Conservation (phyloP, 2,888 invertebrate genomes). For the Baccha elongata region DNA sequence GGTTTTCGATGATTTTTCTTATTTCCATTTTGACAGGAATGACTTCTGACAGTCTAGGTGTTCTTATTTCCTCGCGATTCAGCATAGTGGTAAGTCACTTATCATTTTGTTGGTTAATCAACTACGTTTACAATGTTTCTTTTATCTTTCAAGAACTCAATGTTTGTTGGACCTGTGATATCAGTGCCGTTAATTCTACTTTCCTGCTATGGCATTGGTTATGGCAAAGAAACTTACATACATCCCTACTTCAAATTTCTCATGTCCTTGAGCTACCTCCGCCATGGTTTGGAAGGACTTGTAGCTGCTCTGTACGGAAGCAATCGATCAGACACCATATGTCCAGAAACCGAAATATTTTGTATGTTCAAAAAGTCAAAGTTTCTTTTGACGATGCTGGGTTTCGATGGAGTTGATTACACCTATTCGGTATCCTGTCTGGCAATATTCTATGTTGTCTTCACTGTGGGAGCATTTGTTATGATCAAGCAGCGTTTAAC, state of each 20-base stretch:
- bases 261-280: conserved; percentile 92
- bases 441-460: conserved; percentile 87
- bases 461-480: conserved; percentile 88
- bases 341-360: conserved; percentile 87
- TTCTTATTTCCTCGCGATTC: conserved; percentile 88
- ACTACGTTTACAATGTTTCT: no score
- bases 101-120: no score
- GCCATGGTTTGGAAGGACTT: conserved; percentile 92
- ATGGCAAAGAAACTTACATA: conserved; percentile 86
- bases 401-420: conserved; percentile 88
- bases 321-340: conserved; percentile 88
- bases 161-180: conserved; percentile 94
- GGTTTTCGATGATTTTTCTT: conserved; percentile 87
- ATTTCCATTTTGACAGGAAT: conserved; percentile 88
- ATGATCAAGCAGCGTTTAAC: conserved; percentile 88
- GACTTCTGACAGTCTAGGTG: conserved; percentile 90
- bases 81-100: conserved; percentile 89
- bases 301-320: conserved; percentile 91
- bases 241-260: conserved; percentile 89
- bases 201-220: conserved; percentile 94
- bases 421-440: conserved; percentile 87
- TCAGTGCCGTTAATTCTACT: conserved; percentile 94
- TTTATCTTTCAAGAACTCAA: conserved; percentile 86
- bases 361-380: conserved; percentile 89
- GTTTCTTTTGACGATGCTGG: conserved; percentile 89